phyloP scores from a whole-genome alignment of 2,888 invertebrate species.

The Sicus ferrugineus region DNA sequence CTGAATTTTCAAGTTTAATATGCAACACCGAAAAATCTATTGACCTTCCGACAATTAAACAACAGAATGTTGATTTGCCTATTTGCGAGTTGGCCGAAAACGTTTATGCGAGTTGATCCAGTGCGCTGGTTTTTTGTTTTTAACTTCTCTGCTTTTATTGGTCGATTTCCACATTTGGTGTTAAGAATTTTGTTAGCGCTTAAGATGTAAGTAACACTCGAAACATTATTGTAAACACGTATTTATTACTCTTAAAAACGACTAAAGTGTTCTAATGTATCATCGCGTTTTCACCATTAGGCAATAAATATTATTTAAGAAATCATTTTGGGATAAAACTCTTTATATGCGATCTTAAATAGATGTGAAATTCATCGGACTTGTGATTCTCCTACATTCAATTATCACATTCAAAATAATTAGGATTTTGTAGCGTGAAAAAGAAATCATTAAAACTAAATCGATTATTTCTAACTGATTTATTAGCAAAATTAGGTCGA shows the following conservation, averaged over 20 bases:
- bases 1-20: constrained; percentile 43
- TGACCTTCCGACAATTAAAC: constrained; percentile 41
- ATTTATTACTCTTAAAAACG: constrained; percentile 1
- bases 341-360: neutral
- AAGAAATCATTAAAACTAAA: no score
- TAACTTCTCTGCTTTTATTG: neutral
- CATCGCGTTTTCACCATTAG: constrained; percentile 1
- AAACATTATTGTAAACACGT: neutral
- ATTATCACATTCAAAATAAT: no score
- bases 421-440: no score
- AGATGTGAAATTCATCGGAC: neutral
- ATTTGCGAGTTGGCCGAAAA: constrained; percentile 33
- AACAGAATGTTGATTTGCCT: constrained; percentile 43
- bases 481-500: neutral
- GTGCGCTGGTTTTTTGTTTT: constrained; percentile 12
- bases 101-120: constrained; percentile 18
- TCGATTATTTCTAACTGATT: neutral
- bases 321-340: neutral
- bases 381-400: no score
- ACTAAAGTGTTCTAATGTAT: neutral
- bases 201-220: neutral
- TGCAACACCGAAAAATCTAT: neutral
- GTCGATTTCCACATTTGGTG: constrained; percentile 3
- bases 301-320: constrained; percentile 7
- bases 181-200: constrained; percentile 9